These are phyloP conservation scores for Pammene aurita DNA, from an alignment of 2,888 invertebrate genomes.

Conservation along the genomic window DNA sequence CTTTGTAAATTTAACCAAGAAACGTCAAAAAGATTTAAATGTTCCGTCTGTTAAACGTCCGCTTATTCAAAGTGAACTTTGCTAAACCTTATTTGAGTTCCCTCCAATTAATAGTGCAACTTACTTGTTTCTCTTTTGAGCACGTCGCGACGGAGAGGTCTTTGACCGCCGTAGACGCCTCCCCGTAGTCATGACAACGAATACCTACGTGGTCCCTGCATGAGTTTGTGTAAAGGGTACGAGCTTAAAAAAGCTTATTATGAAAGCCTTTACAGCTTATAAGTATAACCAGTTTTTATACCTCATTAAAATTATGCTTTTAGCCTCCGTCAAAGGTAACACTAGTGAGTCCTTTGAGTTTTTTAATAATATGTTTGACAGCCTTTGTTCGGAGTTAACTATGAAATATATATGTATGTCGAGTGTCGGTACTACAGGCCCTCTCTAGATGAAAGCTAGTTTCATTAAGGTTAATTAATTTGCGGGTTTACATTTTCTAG, in stretches of 20 bases:
- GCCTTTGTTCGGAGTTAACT: not conserved
- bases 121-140: slow-evolving; percentile 70
- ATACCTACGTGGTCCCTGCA: slow-evolving; percentile 63
- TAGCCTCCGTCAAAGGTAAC: slow-evolving; percentile 9
- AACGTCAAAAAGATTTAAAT: slow-evolving; percentile 53
- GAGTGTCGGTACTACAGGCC: not conserved
- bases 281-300: slow-evolving; percentile 41
- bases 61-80: slow-evolving; percentile 52
- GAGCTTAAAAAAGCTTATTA: slow-evolving; percentile 61
- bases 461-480: slow-evolving; percentile 27
- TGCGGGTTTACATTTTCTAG: slow-evolving; percentile 19
- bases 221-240: slow-evolving; percentile 55
- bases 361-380: not conserved
- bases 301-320: slow-evolving; percentile 56
- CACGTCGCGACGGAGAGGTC: slow-evolving; percentile 75
- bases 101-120: slow-evolving; percentile 66
- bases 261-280: slow-evolving; percentile 55
- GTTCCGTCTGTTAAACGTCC: slow-evolving; percentile 49
- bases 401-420: slow-evolving; percentile 9
- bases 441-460: slow-evolving; percentile 5
- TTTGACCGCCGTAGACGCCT: slow-evolving; percentile 68
- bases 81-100: slow-evolving; percentile 63
- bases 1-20: slow-evolving; percentile 51
- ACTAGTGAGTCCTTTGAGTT: not conserved
- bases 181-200: slow-evolving; percentile 70